phyloP scores from a whole-genome alignment of 2,113 vertebrate genomes.

The Machaerirhynchus nigripectus region DNA sequence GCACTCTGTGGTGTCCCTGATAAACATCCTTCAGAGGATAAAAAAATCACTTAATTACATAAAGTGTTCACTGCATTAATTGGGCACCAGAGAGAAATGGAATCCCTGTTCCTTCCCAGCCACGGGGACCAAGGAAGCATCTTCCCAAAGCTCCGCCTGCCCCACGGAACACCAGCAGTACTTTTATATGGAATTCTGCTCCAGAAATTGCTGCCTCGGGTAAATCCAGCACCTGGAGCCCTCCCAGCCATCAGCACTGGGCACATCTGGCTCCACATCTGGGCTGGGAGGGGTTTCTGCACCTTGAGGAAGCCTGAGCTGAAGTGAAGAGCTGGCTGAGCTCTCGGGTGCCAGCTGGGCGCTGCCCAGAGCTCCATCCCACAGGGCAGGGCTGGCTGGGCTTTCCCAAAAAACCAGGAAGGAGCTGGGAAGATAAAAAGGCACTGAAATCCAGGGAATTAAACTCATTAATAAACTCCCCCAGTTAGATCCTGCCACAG shows the following conservation, averaged over 20 bases:
- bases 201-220: background rate
- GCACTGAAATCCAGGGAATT: background rate
- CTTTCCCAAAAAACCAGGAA: background rate
- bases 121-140: background rate
- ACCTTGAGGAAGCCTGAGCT: background rate
- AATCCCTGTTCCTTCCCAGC: background rate
- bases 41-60: background rate
- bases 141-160: background rate
- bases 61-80: background rate
- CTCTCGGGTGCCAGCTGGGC: too few species aligned
- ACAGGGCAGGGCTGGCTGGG: rapidly evolving
- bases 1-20: background rate
- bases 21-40: background rate
- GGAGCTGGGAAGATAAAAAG: background rate
- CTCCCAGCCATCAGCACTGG: background rate
- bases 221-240: background rate
- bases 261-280: background rate
- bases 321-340: background rate
- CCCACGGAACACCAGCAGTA: background rate
- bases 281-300: background rate
- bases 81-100: background rate
- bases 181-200: background rate
- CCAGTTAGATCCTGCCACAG: background rate
- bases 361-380: background rate
- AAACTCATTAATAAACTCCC: background rate